Percentiles rank a stretch among this genome's conserved stretches.
Conservation (phyloP, 2,113 vertebrate genomes). For the Epinephelus fuscoguttatus region DNA sequence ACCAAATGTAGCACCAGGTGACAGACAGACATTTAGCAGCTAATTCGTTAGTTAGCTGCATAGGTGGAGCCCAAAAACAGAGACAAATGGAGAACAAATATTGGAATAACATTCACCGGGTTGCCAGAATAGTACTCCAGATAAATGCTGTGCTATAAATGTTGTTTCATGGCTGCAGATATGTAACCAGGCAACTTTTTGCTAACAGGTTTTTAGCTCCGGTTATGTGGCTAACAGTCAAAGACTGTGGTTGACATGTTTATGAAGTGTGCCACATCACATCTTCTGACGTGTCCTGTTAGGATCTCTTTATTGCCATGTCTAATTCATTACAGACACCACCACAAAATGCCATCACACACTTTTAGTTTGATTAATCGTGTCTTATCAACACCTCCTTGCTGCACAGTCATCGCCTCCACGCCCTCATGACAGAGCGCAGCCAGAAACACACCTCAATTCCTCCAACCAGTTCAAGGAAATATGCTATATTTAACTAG, state of each 20-base stretch:
- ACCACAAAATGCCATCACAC: constrained; percentile 14
- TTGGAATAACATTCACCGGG: neutral
- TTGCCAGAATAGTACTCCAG: neutral
- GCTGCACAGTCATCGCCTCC: constrained; percentile 28
- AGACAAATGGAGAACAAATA: no score
- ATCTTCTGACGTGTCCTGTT: neutral
- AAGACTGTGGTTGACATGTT: neutral
- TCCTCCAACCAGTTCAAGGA: constrained; percentile 33
- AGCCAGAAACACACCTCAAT: constrained; percentile 42
- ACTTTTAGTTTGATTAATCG: constrained; percentile 24
- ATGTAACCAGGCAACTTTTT: neutral
- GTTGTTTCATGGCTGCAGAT: neutral
- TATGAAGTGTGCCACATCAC: neutral
- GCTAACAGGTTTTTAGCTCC: neutral
- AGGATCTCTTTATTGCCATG: neutral
- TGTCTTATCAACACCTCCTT: constrained; percentile 44
- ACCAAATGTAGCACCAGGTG: no score
- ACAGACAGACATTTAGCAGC: no score
- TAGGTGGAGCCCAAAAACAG: neutral
- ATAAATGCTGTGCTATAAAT: neutral
- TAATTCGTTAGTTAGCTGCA: neutral
- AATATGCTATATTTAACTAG: neutral
- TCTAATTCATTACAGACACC: neutral
- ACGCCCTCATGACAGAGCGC: constrained; percentile 26
- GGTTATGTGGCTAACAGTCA: neutral